Evolutionary conservation across 2,888 invertebrate species (phyloP).

Genomic region (Pammene aurita): DNA sequence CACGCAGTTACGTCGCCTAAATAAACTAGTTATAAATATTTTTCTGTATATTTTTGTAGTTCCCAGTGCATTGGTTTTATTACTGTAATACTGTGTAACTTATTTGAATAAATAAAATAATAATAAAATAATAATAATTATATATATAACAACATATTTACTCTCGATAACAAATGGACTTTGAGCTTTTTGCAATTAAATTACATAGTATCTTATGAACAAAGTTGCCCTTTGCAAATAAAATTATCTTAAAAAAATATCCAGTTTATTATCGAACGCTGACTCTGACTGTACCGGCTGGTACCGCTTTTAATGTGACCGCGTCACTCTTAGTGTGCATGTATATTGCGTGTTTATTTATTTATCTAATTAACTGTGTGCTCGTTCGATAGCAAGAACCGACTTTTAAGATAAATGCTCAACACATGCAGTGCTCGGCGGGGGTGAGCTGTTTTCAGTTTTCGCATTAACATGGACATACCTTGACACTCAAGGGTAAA

Average conservation of each 20-base stretch:
- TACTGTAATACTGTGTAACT: no score
- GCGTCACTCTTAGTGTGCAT: neutral
- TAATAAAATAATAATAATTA: no score
- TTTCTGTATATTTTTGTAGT: no score
- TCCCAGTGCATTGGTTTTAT: no score
- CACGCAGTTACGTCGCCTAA: no score
- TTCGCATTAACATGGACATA: no score
- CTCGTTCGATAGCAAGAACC: neutral
- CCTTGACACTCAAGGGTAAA: no score
- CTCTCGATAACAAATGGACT: neutral
- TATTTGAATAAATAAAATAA: no score
- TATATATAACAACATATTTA: neutral
- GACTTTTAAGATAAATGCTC: slow-evolving; percentile 14
- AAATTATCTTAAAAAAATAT: neutral
- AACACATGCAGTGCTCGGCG: no score
- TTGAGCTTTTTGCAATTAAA: slow-evolving; percentile 13
- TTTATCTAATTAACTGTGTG: slow-evolving; percentile 21
- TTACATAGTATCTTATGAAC: neutral
- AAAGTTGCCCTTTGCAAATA: slow-evolving; percentile 9
- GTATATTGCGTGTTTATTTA: slow-evolving; percentile 20
- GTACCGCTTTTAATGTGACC: slow-evolving; percentile 29
- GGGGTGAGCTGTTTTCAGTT: no score
- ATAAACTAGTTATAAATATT: no score
- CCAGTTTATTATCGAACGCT: slow-evolving; percentile 23
- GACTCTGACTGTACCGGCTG: slow-evolving; percentile 1